These are phyloP conservation scores for Amblyteles armatorius DNA, from an alignment of 2,888 invertebrate species.

Conservation along the genomic window DNA sequence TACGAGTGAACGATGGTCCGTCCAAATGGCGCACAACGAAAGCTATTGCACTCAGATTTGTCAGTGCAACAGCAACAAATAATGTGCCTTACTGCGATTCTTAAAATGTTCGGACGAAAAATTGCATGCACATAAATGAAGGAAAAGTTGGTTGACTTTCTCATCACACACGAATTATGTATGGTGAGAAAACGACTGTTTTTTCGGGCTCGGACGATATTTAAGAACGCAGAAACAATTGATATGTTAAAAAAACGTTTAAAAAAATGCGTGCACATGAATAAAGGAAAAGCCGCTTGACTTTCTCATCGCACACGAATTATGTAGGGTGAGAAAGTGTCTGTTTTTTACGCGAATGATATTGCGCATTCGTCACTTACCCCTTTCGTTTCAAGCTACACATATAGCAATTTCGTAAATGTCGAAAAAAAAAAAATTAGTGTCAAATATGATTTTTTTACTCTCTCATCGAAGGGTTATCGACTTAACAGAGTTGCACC, in stretches of 20 bases:
- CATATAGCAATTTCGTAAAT: background rate
- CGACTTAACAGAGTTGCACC: background rate
- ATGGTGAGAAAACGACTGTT: no score
- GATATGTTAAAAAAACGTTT: no score
- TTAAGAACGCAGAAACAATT: no score
- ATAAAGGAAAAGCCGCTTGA: no score
- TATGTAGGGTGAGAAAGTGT: no score
- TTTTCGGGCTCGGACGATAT: no score
- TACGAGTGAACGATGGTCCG: background rate
- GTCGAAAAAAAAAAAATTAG: no score
- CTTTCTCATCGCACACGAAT: no score
- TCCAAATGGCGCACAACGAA: background rate
- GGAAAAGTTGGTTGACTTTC: no score
- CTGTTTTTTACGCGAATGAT: background rate
- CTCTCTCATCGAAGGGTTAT: background rate
- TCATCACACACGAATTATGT: no score
- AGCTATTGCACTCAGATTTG: background rate
- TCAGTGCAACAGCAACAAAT: background rate
- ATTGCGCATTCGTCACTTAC: background rate
- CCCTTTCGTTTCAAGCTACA: background rate
- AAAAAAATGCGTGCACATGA: no score
- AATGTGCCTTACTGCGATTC: no score
- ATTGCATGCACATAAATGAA: background rate
- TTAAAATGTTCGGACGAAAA: background rate
- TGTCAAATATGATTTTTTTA: background rate